Evolutionary conservation across 2,888 invertebrate species (phyloP).

Genomic region (Aleiodes leptofemur): DNA sequence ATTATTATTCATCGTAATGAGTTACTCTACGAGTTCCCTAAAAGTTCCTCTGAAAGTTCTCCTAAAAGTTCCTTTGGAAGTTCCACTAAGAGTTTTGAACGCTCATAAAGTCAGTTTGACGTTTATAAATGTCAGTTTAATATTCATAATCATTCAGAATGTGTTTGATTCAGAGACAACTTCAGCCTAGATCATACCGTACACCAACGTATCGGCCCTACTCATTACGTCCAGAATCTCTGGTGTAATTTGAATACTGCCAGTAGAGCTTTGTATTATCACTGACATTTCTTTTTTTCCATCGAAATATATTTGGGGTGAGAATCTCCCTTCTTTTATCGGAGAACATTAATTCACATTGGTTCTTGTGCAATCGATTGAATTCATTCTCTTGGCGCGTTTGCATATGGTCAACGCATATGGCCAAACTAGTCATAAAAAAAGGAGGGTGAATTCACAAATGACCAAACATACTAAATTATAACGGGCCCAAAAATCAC

Average conservation of each 20-base stretch:
- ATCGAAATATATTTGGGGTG: neutral
- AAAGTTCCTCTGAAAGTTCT: too few species aligned
- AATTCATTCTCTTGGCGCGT: conserved; percentile 51
- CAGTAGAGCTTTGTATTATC: neutral
- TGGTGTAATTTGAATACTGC: conserved; percentile 1
- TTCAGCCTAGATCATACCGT: too few species aligned
- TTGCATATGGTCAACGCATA: conserved; percentile 72
- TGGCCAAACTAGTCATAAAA: conserved; percentile 69
- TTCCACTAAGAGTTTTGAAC: too few species aligned
- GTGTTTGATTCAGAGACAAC: too few species aligned
- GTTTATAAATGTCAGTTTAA: too few species aligned
- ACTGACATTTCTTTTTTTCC: conserved; percentile 13
- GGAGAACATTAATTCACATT: conserved; percentile 6
- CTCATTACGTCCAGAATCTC: neutral
- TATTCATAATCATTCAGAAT: too few species aligned
- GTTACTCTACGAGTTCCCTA: too few species aligned
- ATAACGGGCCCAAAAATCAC: conserved; percentile 39
- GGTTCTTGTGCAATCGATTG: conserved; percentile 37
- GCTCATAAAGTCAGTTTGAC: too few species aligned
- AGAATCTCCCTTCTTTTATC: conserved; percentile 13
- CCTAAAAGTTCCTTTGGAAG: too few species aligned
- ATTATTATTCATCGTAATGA: too few species aligned
- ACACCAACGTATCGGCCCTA: too few species aligned
- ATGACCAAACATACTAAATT: conserved; percentile 65
- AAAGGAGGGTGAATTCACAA: conserved; percentile 70